These are phyloP conservation scores for Nothocercus nigrocapillus DNA, from an alignment of 2,113 vertebrate species.

Conservation along the genomic window DNA sequence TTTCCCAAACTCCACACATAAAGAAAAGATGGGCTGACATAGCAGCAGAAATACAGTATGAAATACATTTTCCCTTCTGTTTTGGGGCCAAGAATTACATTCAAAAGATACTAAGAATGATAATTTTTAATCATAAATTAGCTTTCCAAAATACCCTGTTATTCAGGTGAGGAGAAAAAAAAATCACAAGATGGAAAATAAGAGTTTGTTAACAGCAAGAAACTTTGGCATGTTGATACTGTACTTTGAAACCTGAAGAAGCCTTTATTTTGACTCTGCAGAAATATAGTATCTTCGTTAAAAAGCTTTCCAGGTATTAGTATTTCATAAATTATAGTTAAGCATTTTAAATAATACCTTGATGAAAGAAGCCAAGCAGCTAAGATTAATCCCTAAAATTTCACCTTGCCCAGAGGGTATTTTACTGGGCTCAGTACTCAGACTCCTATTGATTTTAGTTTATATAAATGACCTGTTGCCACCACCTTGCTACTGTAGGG, in stretches of 20 bases:
- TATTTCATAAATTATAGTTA: conserved; percentile 76
- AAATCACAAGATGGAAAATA: not conserved
- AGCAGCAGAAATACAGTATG: not conserved
- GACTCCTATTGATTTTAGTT: conserved; percentile 70
- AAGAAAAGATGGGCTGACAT: not conserved
- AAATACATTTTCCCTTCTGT: not conserved
- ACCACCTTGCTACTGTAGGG: conserved; percentile 23
- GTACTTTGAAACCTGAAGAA: conserved; percentile 9
- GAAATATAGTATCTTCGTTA: conserved; percentile 37
- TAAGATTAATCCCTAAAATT: conserved; percentile 72
- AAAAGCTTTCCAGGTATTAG: conserved; percentile 66
- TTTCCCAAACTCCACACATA: not conserved
- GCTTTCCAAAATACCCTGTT: not conserved
- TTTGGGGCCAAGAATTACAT: not conserved
- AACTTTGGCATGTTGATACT: not conserved
- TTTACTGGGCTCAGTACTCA: conserved; percentile 50
- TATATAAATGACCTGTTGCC: conserved; percentile 73
- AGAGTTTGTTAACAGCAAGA: not conserved
- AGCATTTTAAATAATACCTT: conserved; percentile 72
- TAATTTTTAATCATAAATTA: not conserved
- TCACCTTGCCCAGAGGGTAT: conserved; percentile 62
- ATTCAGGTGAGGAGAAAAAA: not conserved
- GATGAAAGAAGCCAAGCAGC: conserved; percentile 66
- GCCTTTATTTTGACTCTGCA: conserved; percentile 11
- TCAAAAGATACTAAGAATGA: not conserved